Percentiles rank a stretch among this genome's conserved stretches.
phyloP scores from a whole-genome alignment of 2,888 invertebrate species.

The Phragmatobia fuliginosa region DNA sequence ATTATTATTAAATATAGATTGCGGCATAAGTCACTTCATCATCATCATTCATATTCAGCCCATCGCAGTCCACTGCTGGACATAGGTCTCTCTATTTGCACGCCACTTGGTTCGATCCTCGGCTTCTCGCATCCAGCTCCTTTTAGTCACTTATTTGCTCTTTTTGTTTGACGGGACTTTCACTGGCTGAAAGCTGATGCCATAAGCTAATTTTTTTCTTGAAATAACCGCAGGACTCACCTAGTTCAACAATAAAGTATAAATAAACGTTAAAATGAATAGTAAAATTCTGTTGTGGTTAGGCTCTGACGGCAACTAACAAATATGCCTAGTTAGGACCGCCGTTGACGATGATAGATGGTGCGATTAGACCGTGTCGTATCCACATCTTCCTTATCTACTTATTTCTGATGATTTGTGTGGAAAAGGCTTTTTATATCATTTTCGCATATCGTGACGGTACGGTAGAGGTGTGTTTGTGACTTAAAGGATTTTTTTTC shows the following conservation, averaged over 20 bases:
- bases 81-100: no score
- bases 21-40: no score
- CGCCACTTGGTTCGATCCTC: no score
- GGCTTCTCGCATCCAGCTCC: no score
- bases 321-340: conserved; percentile 56
- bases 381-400: conserved; percentile 37
- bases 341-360: conserved; percentile 62
- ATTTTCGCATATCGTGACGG: background rate
- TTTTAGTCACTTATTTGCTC: no score
- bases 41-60: no score
- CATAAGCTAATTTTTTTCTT: no score
- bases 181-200: no score
- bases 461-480: background rate
- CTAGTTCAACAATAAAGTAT: background rate
- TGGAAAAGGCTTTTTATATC: conserved; percentile 22
- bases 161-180: no score
- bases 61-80: no score
- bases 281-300: conserved; percentile 51
- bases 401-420: conserved; percentile 45
- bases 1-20: no score
- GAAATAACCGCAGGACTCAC: no score
- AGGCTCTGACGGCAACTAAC: conserved; percentile 45
- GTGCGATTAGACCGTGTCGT: conserved; percentile 54
- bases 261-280: conserved; percentile 24
- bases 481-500: background rate